Evolutionary conservation across 2,888 invertebrate genomes (phyloP), one percentile per base, ranked within the genome.

Genomic region (Drosophila prostipennis): DNA sequence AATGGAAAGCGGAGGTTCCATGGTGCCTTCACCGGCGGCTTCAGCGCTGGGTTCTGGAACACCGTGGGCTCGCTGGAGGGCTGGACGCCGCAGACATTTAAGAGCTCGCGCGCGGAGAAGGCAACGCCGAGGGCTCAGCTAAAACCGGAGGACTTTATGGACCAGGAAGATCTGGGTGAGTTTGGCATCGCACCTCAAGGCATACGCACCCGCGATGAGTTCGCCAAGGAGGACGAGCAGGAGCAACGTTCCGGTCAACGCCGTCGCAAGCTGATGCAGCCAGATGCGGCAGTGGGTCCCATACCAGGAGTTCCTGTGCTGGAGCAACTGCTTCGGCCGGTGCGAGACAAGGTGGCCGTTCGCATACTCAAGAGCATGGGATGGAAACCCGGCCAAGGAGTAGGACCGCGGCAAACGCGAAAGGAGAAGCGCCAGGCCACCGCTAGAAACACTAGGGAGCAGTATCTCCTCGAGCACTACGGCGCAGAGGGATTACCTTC

Each of bases 21-120:
- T 92, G 99, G 99, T 7, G 99, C 99, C 0, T 99, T 99, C 90
- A 99, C 99, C 0, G 99, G 99, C 0, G 98, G 94, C 3, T 99
- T 99, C 91, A 98, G 98, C 13, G 99, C 99, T 0, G 99, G 99
- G 0, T 99, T 97, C 89, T 99, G 96, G 90, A 99, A 99, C 90
- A 96, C 98, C 0, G 99, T 99, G 19, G 99, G 98, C 0, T 96
- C 98, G 0, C 94, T 96, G 75, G 98, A 99, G 93, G 99, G 99
- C 53, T 99, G 98, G 97, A 94, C 94, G 10, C 99, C 99, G 0
- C 93, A 95, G 36, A 95, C 95, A 14, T 99, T 99, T 90, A 96
- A 96, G 87, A 99, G 99, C 70, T 97, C 98, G 0, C 93, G 98
- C 8, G 92, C 92, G 1, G 96, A 96, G 61, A 96, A 96, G 80